Evolutionary conservation across 2,888 invertebrate genomes (phyloP).

Genomic region (Eurytoma californica): DNA sequence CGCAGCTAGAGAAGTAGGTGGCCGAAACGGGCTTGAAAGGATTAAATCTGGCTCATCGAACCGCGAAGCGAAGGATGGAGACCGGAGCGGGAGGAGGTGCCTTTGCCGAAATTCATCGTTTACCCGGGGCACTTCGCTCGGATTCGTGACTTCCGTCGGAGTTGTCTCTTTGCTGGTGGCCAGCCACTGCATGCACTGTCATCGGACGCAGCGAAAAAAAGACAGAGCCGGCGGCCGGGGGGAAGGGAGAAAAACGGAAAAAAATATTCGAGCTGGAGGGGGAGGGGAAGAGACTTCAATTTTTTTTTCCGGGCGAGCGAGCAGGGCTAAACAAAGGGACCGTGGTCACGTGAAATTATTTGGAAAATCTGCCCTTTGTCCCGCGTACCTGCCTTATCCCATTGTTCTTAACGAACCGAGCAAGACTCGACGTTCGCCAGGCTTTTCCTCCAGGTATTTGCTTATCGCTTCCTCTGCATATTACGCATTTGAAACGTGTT

Average conservation of each 20-base stretch:
- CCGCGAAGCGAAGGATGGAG: constrained; percentile 59
- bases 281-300: constrained; percentile 32
- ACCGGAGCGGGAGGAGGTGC: constrained; percentile 38
- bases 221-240: constrained; percentile 35
- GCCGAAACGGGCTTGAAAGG: constrained; percentile 60
- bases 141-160: constrained; percentile 57
- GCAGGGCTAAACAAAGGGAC: constrained; percentile 62
- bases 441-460: not conserved
- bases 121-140: constrained; percentile 55
- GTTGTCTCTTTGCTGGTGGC: constrained; percentile 42
- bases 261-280: constrained; percentile 9
- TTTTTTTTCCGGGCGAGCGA: constrained; percentile 57
- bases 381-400: constrained; percentile 29
- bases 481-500: too few relatives aligned
- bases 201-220: constrained; percentile 52
- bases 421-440: not conserved
- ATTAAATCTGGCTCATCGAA: constrained; percentile 65
- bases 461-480: not conserved
- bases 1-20: constrained; percentile 40
- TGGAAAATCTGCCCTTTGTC: constrained; percentile 66
- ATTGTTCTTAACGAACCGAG: constrained; percentile 62
- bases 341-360: constrained; percentile 68
- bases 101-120: constrained; percentile 63
- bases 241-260: constrained; percentile 7
- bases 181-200: constrained; percentile 36